Base-by-base conservation (phyloP, 1,140 invertebrate species). In the Coptotermes formosanus region DNA sequence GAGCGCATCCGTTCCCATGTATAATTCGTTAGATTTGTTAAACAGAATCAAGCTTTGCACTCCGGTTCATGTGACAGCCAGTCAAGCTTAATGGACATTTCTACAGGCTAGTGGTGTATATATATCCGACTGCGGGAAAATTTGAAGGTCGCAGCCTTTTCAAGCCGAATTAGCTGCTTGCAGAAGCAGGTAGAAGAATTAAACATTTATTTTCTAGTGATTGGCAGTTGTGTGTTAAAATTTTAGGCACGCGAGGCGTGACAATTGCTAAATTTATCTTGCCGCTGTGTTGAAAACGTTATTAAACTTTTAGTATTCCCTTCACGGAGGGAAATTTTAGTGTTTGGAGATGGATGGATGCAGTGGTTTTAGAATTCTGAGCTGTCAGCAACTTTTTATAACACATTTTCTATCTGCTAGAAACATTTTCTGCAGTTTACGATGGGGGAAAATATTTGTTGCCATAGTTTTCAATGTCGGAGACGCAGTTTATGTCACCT, bases 231-330 rank as follows among this genome's bases (percentile, higher is more conserved):
- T 16, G 14, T 14, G n/a, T 16, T 75, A 8, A 75, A 75, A 75
- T 75, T 75, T 75, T 75, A 75, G 64, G n/a, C 30, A 3, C 2
- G 64, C 64, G 30, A 2, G 14, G 64, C n/a, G 64, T 30, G 64
- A 75, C 64, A 75, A 75, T 75, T 30, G 64, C 64, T 75, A 75
- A 75, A 75, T 75, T 30, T 75, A 75, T n/a, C 64, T 30, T 14
- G 64, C 14, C 14, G 64, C 64, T 30, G n/a, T 75, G 64, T 75
- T 30, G 64, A 75, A 75, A 75, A 30, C 64, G n/a, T 75, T 75
- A n/a, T 75, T n/a, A 75, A 75, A 75, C 25, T 75, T 75, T 75
- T 75, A 75, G 64, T 75, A 75, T 8, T 23, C 6, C 64, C n/a
- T 75, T 75, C 64, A 75, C 25, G 4, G 25, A 75, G 64, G 64